phyloP scores from a whole-genome alignment of 2,888 invertebrate species.

The Cerceris rybyensis region DNA sequence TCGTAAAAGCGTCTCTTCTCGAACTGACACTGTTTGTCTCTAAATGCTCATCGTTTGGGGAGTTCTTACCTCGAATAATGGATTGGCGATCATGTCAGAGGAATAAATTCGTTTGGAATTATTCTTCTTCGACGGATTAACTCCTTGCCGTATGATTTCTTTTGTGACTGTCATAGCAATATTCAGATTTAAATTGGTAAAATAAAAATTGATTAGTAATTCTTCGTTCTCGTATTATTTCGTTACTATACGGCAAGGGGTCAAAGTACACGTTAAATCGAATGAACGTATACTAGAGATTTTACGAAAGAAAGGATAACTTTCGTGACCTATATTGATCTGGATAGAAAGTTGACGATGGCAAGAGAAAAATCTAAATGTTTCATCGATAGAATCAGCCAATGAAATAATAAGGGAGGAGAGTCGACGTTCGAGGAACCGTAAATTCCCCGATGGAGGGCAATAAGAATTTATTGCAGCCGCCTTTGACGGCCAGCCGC shows the following conservation, averaged over 20 bases:
- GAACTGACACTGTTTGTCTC: slow-evolving; percentile 6
- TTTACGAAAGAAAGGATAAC: too few relatives aligned
- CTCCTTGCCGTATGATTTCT: too few relatives aligned
- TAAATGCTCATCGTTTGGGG: not conserved
- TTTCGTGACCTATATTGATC: too few relatives aligned
- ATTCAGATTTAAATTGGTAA: too few relatives aligned
- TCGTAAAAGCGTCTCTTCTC: slow-evolving; percentile 37
- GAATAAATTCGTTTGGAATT: too few relatives aligned
- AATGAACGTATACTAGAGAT: too few relatives aligned
- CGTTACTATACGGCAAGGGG: too few relatives aligned
- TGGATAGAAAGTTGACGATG: not conserved
- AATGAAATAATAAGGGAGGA: slow-evolving; percentile 38
- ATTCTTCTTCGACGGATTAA: too few relatives aligned
- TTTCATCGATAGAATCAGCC: slow-evolving; percentile 38
- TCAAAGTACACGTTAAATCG: too few relatives aligned
- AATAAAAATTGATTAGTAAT: too few relatives aligned
- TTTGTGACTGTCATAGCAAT: too few relatives aligned
- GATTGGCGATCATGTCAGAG: not conserved
- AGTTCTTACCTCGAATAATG: not conserved
- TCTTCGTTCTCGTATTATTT: too few relatives aligned
- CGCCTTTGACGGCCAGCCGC: slow-evolving; percentile 75
- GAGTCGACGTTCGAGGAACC: slow-evolving; percentile 59
- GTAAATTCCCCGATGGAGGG: slow-evolving; percentile 64
- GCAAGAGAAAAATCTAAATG: not conserved
- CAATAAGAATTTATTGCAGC: slow-evolving; percentile 80